A percentile compares a stretch with the other conserved stretches of the same genome.
phyloP scores from a whole-genome alignment of 2,113 vertebrate genomes.

The Engraulis encrasicolus region DNA sequence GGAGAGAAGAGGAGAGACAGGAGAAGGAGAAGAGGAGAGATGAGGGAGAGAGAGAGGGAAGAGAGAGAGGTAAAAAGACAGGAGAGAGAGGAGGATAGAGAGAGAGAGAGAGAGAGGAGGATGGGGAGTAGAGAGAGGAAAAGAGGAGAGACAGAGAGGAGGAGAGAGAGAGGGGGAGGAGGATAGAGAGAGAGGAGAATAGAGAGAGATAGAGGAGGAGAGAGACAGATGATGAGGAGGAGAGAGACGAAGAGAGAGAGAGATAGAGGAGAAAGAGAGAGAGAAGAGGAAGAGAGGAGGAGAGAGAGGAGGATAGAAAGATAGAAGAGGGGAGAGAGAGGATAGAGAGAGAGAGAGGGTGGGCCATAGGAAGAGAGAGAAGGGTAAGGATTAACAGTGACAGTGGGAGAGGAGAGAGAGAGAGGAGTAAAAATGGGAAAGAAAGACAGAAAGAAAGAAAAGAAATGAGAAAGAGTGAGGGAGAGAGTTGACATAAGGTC shows the following conservation, averaged over 20 bases:
- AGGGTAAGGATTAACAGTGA: no score
- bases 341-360: not conserved
- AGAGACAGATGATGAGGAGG: not conserved
- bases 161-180: slow-evolving; percentile 52
- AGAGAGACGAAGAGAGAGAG: slow-evolving; percentile 49
- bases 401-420: slow-evolving; percentile 25
- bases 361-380: slow-evolving; percentile 40
- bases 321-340: slow-evolving; percentile 49
- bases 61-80: slow-evolving; percentile 25
- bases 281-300: slow-evolving; percentile 48
- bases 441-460: not conserved
- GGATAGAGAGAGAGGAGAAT: slow-evolving; percentile 37
- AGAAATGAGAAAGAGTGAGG: not conserved
- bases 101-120: not conserved
- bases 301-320: not conserved
- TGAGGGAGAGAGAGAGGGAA: slow-evolving; percentile 39
- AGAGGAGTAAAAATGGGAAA: not conserved
- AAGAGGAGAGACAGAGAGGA: slow-evolving; percentile 3
- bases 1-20: slow-evolving; percentile 39
- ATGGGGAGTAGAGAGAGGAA: not conserved
- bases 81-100: slow-evolving; percentile 33
- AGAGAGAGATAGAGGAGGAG: not conserved
- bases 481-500: no score
- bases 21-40: not conserved
- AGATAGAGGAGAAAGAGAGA: not conserved